phyloP scores from a whole-genome alignment of 2,113 vertebrate species.

The Stegostoma tigrinum region DNA sequence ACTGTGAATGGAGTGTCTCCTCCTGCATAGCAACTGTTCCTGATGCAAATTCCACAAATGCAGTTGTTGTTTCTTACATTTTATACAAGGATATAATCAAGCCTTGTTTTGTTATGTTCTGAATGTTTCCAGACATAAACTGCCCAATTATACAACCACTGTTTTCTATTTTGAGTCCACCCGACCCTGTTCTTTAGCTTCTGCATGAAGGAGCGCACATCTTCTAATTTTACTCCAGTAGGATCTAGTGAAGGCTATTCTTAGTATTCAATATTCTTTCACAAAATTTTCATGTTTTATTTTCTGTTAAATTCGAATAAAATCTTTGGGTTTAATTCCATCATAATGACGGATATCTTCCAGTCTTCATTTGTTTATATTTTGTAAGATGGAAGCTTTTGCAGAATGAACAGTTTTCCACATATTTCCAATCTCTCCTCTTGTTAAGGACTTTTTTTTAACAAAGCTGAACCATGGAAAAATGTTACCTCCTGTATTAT shows the following conservation, averaged over 20 bases:
- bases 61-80: not conserved
- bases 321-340: not conserved
- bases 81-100: not conserved
- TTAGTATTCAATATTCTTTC: not conserved
- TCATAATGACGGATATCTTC: not conserved
- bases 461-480: not conserved
- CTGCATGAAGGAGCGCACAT: not conserved
- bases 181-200: not conserved
- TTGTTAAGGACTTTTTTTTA: not conserved
- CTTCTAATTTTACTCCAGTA: not conserved
- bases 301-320: not conserved
- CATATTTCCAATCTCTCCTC: not conserved
- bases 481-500: constrained; percentile 10
- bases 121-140: not conserved
- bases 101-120: not conserved
- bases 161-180: not conserved
- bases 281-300: not conserved
- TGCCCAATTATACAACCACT: not conserved
- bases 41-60: not conserved
- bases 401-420: not conserved
- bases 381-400: not conserved
- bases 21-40: too few relatives aligned
- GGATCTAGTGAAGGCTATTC: not conserved
- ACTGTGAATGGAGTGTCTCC: too few relatives aligned
- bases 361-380: not conserved